These are phyloP conservation scores for Trachurus trachurus DNA, from an alignment of 2,797 vertebrate species.

Conservation along the genomic window DNA sequence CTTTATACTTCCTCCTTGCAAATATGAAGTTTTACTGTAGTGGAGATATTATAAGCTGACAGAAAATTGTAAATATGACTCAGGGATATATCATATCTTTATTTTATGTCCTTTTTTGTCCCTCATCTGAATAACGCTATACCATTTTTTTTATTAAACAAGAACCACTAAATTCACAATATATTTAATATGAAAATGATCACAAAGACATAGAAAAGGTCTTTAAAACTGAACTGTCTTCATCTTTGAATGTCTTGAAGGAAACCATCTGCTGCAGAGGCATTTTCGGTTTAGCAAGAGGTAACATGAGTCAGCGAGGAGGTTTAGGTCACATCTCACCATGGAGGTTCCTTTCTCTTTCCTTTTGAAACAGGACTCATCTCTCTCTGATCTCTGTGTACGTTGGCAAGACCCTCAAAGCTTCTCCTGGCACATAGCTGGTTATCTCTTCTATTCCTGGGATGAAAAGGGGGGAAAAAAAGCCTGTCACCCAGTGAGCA, in stretches of 20 bases:
- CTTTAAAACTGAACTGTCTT: constrained; percentile 3
- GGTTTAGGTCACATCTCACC: constrained; percentile 72
- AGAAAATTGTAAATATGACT: neutral
- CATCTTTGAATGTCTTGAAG: constrained; percentile 13
- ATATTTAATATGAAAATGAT: neutral
- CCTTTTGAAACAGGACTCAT: constrained; percentile 60
- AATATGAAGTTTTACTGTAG: too few species aligned
- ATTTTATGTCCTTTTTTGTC: neutral
- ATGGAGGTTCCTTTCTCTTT: constrained; percentile 64
- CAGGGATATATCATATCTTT: neutral
- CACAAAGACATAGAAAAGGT: neutral
- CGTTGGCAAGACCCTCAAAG: constrained; percentile 78
- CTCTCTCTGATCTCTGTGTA: constrained; percentile 68
- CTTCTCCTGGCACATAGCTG: constrained; percentile 53
- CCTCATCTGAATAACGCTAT: too few species aligned
- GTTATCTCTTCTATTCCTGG: constrained; percentile 70
- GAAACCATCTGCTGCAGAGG: constrained; percentile 50
- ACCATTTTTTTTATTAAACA: too few species aligned
- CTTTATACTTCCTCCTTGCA: too few species aligned
- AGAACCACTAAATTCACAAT: neutral
- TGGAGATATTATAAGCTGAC: too few species aligned
- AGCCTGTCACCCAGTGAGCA: constrained; percentile 62
- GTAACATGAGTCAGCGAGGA: constrained; percentile 44
- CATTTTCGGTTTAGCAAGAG: constrained; percentile 52
- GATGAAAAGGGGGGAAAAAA: constrained; percentile 64